Evolutionary conservation across 2,797 vertebrate genomes (phyloP).

Genomic region (Sebastes umbrosus): DNA sequence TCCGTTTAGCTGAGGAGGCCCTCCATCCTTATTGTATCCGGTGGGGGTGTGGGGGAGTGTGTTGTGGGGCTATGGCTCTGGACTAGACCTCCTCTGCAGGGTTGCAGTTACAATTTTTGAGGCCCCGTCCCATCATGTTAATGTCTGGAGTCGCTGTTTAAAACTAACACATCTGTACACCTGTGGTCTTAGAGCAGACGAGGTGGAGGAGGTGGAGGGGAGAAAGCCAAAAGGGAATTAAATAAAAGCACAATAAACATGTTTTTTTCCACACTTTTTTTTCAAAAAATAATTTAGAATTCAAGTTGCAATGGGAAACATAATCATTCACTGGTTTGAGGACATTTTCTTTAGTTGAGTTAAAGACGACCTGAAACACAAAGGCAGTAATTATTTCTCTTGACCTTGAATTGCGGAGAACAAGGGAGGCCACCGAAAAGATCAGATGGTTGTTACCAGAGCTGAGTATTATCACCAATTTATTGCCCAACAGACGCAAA

Average conservation of each 20-base stretch:
- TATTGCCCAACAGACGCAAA: conserved; percentile 53
- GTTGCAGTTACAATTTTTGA: conserved; percentile 4
- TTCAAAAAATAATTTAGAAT: conserved; percentile 46
- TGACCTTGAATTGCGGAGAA: background rate
- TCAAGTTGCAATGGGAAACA: conserved; percentile 52
- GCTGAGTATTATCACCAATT: conserved; percentile 31
- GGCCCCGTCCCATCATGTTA: background rate
- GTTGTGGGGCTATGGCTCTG: conserved; percentile 13
- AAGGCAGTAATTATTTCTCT: conserved; percentile 38
- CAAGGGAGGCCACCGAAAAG: conserved; percentile 1
- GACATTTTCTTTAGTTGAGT: conserved; percentile 40
- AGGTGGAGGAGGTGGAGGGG: background rate
- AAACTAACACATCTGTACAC: conserved; percentile 20
- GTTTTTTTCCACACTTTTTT: conserved; percentile 4
- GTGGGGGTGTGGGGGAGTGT: background rate
- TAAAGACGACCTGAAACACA: conserved; percentile 42
- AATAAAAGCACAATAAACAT: conserved; percentile 32
- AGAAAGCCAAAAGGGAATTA: conserved; percentile 40
- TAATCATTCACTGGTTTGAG: conserved; percentile 55
- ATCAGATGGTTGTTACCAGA: conserved; percentile 19
- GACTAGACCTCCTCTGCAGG: conserved; percentile 25
- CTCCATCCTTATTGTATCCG: conserved; percentile 25
- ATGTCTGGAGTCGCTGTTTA: conserved; percentile 21
- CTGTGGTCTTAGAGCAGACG: conserved; percentile 15
- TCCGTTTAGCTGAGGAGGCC: background rate